Evolutionary conservation across 2,113 vertebrate genomes (phyloP).

Genomic region (Axis porcinus): DNA sequence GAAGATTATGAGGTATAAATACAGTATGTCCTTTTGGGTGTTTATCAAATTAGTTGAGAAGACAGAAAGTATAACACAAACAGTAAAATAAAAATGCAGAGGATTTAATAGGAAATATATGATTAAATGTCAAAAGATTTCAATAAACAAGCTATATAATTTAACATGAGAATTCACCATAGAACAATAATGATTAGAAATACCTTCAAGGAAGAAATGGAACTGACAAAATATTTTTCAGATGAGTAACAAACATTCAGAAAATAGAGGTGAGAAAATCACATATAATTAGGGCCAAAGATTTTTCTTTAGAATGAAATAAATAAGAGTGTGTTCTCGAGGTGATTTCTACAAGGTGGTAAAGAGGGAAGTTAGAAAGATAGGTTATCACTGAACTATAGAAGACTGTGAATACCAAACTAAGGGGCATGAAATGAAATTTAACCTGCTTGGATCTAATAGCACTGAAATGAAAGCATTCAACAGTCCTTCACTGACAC

Average conservation of each 20-base stretch:
- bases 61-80: neutral
- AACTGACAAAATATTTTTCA: neutral
- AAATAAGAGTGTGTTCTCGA: slow-evolving; percentile 22
- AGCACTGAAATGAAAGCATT: neutral
- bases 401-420: neutral
- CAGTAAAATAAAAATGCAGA: neutral
- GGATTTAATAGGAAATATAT: neutral
- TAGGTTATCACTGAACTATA: neutral
- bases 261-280: neutral
- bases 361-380: neutral
- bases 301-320: neutral
- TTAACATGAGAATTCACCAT: neutral
- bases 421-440: neutral
- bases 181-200: neutral
- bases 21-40: neutral
- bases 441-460: neutral
- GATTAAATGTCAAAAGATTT: neutral
- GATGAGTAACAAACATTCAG: neutral
- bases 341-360: neutral
- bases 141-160: slow-evolving; percentile 4
- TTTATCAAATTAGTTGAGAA: slow-evolving; percentile 38
- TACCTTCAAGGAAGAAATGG: neutral
- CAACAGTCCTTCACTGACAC: neutral
- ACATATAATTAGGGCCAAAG: neutral
- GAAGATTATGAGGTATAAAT: neutral